Percentiles rank a stretch among this genome's conserved stretches.
Evolutionary conservation across 2,797 vertebrate genomes (phyloP).

Genomic region (Silurus aristotelis): DNA sequence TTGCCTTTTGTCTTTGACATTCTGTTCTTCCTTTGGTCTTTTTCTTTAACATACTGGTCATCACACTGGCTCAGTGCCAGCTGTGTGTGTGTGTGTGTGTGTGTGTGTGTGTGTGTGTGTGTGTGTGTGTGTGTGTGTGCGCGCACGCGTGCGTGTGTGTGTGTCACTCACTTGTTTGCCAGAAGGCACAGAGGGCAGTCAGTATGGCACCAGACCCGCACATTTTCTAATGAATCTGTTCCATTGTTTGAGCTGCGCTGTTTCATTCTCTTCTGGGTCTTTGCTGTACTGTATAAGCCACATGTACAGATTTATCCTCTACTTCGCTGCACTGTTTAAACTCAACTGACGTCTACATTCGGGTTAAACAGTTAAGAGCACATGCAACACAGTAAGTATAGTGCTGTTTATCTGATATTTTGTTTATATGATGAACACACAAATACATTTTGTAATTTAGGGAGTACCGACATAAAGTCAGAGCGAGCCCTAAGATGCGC

Average conservation of each 20-base stretch:
- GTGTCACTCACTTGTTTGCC: slow-evolving; percentile 32
- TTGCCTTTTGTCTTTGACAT: background rate
- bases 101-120: background rate
- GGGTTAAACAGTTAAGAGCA: background rate
- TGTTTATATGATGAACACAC: background rate
- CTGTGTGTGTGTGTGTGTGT: background rate
- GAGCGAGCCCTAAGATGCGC: background rate
- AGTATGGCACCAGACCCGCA: slow-evolving; percentile 7
- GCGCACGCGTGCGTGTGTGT: slow-evolving; percentile 21
- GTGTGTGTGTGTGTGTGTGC: slow-evolving; percentile 13
- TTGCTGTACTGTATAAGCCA: background rate
- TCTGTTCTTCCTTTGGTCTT: background rate
- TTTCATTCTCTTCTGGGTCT: background rate
- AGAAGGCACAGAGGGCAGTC: slow-evolving; percentile 39
- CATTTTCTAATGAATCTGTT: slow-evolving; percentile 21
- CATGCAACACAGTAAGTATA: background rate
- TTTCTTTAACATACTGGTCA: slow-evolving; percentile 5
- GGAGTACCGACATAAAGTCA: background rate
- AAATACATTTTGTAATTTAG: background rate
- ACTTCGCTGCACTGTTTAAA: background rate
- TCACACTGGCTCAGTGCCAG: background rate
- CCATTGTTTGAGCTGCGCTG: slow-evolving; percentile 7
- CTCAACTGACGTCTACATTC: background rate
- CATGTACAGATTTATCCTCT: slow-evolving; percentile 18
- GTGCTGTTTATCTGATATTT: background rate